A percentile compares a stretch with the other conserved stretches of the same genome.
Evolutionary conservation across 2,797 vertebrate species (phyloP).

Genomic region (Spinus olivaceus): DNA sequence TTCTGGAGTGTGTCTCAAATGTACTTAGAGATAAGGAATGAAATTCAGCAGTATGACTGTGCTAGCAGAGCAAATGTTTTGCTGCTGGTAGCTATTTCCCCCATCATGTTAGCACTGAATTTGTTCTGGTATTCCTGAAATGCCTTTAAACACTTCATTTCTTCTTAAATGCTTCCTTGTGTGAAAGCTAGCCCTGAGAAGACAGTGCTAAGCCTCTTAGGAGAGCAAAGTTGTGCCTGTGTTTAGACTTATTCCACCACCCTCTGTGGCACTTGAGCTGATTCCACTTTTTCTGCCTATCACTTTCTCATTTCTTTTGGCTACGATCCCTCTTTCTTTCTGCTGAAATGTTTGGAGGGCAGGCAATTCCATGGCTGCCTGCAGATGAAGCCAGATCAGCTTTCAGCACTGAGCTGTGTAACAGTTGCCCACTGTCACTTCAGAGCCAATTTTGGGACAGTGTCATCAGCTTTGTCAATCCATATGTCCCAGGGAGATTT

Average conservation of each 20-base stretch:
- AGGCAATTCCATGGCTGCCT: slow-evolving; percentile 13
- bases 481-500: background rate
- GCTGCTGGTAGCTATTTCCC: background rate
- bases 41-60: background rate
- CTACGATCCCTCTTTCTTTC: background rate
- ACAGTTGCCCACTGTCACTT: slow-evolving; percentile 46
- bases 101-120: background rate
- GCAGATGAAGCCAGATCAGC: slow-evolving; percentile 44
- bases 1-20: background rate
- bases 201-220: background rate
- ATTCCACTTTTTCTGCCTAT: slow-evolving; percentile 25
- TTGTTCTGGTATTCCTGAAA: slow-evolving; percentile 16
- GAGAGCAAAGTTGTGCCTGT: background rate
- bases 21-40: background rate
- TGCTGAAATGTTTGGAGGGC: slow-evolving; percentile 13
- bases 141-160: background rate
- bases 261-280: slow-evolving; percentile 13
- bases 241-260: slow-evolving; percentile 26
- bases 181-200: background rate
- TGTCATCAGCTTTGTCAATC: slow-evolving; percentile 41
- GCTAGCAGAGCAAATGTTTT: background rate
- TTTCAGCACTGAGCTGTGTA: background rate
- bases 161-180: background rate
- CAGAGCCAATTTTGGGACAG: slow-evolving; percentile 24
- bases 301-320: slow-evolving; percentile 54